These are phyloP conservation scores for Nothoprocta perdicaria DNA, from an alignment of 2,113 vertebrate species.

Conservation along the genomic window DNA sequence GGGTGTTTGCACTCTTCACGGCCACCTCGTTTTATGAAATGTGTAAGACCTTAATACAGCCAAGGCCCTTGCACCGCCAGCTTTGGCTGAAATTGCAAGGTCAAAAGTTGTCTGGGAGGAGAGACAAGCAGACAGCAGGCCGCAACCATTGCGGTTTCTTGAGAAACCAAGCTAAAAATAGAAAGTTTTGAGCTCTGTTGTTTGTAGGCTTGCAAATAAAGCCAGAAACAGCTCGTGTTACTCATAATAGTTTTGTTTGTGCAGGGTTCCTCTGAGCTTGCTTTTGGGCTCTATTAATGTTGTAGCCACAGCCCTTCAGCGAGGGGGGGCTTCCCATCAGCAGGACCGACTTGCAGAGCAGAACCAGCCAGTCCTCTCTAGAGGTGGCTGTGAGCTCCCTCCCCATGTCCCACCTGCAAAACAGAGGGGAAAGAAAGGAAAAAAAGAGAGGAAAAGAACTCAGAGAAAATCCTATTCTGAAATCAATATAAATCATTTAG, in stretches of 20 bases:
- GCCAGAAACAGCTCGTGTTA: not conserved
- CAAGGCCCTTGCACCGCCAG: not conserved
- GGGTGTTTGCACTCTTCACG: not conserved
- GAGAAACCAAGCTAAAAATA: conserved; percentile 6
- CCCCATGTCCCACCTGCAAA: not conserved
- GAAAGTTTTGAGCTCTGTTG: not conserved
- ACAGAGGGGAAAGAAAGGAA: not conserved
- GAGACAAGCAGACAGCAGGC: not conserved
- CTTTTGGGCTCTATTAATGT: not conserved
- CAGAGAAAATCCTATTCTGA: not conserved
- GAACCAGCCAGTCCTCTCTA: not conserved
- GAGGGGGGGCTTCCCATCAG: rapidly evolving
- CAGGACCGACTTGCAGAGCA: not conserved
- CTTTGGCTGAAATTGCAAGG: conserved; percentile 8
- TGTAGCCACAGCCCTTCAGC: not conserved
- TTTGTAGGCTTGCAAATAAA: not conserved
- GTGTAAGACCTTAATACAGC: not conserved
- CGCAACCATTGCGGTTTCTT: not conserved
- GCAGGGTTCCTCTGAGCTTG: not conserved
- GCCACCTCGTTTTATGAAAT: not conserved
- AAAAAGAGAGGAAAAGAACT: not conserved
- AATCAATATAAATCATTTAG: not conserved
- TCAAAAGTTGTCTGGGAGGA: not conserved
- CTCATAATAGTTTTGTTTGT: not conserved
- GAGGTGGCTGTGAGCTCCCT: not conserved